phyloP scores from a whole-genome alignment of 1,140 invertebrate species.

The Meloidogyne chitwoodi region DNA sequence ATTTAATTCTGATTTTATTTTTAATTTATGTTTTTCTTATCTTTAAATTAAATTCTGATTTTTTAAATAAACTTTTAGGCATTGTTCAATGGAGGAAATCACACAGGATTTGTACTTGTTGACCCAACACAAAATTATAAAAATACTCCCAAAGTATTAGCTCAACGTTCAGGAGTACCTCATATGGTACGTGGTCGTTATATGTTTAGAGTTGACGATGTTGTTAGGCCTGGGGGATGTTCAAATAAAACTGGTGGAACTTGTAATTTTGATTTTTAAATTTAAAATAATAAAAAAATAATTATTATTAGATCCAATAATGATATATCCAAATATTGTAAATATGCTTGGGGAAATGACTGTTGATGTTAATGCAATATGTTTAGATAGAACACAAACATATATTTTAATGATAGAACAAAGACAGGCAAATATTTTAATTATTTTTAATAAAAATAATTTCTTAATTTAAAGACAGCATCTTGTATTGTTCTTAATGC shows the following conservation, averaged over 20 bases:
- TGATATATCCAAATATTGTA: slow-evolving; percentile 59
- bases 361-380: slow-evolving; percentile 58
- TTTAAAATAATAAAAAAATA: neutral
- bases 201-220: slow-evolving; percentile 60
- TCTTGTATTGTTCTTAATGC: slow-evolving; percentile 54
- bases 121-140: slow-evolving; percentile 59
- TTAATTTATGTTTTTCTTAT: no score
- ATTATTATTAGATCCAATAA: slow-evolving; percentile 50
- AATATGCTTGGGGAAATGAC: slow-evolving; percentile 61
- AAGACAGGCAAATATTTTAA: slow-evolving; percentile 32
- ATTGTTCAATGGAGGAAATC: slow-evolving; percentile 59
- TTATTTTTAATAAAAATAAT: neutral
- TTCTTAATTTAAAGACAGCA: slow-evolving; percentile 45
- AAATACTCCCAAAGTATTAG: slow-evolving; percentile 58
- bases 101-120: slow-evolving; percentile 56
- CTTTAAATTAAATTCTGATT: neutral
- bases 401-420: slow-evolving; percentile 60
- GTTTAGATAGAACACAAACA: slow-evolving; percentile 53
- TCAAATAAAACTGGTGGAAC: slow-evolving; percentile 60
- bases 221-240: slow-evolving; percentile 57
- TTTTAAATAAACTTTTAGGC: slow-evolving; percentile 36
- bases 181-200: slow-evolving; percentile 57
- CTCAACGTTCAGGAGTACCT: slow-evolving; percentile 58
- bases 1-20: no score
- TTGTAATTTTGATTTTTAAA: slow-evolving; percentile 34